Percentiles rank a stretch among this genome's conserved stretches.
phyloP scores from a whole-genome alignment of 2,797 vertebrate species.

The Linurgus olivaceus region DNA sequence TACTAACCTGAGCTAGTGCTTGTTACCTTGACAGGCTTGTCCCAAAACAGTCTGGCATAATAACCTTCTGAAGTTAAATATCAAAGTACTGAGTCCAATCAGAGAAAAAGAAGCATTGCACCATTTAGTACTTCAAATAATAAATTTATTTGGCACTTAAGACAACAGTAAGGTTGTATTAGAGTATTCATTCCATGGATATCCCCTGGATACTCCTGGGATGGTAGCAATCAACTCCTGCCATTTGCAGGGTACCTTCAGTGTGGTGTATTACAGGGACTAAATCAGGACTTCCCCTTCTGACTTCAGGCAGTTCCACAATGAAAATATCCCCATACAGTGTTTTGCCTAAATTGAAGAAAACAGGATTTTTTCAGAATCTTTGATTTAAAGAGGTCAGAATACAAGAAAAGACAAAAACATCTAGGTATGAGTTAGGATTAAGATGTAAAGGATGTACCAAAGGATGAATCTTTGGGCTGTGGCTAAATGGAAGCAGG shows the following conservation, averaged over 20 bases:
- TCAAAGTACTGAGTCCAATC: background rate
- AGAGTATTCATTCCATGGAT: conserved; percentile 50
- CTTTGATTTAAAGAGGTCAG: background rate
- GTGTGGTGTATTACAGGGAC: conserved; percentile 64
- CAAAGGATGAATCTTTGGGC: background rate
- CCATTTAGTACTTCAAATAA: background rate
- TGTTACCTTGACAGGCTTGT: background rate
- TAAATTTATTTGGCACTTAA: conserved; percentile 15
- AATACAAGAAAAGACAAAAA: background rate
- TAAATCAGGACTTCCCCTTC: background rate
- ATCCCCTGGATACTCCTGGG: conserved; percentile 37
- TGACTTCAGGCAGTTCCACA: conserved; percentile 52
- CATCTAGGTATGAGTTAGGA: background rate
- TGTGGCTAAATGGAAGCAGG: background rate
- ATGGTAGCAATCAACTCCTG: conserved; percentile 48
- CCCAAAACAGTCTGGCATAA: background rate
- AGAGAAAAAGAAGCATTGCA: background rate
- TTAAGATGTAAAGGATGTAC: background rate
- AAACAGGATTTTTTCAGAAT: conserved; percentile 8
- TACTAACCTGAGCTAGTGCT: background rate
- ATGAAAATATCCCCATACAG: conserved; percentile 64
- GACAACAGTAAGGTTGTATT: conserved; percentile 58
- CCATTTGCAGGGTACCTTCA: conserved; percentile 62
- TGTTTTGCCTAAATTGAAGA: conserved; percentile 60
- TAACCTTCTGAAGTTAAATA: background rate